These are phyloP conservation scores for Himalopsyche japonica DNA, from an alignment of 2,888 invertebrate genomes.

Conservation along the genomic window DNA sequence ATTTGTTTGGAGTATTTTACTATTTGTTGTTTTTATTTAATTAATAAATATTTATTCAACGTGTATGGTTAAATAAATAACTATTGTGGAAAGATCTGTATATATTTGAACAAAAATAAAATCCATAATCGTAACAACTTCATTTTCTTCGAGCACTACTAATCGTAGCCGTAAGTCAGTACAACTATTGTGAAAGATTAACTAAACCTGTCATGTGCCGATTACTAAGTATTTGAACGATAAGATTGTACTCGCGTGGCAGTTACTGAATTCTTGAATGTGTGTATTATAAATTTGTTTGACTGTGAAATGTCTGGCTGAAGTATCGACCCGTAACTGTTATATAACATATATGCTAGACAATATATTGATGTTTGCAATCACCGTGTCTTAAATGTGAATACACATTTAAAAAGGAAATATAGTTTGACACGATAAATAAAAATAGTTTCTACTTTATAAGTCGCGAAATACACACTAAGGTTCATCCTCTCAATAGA, in stretches of 20 bases:
- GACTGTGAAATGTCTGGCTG: neutral
- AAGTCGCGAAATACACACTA: neutral
- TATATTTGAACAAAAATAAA: too few relatives aligned
- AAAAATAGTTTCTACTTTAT: neutral
- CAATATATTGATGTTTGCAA: constrained; percentile 28
- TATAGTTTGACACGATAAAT: neutral
- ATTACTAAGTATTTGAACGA: neutral
- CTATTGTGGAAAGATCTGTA: too few relatives aligned
- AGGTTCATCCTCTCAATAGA: neutral
- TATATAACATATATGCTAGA: neutral
- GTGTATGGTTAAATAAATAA: too few relatives aligned
- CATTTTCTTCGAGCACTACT: too few relatives aligned
- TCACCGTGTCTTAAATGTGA: constrained; percentile 24
- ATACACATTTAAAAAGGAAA: neutral
- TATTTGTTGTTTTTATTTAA: too few relatives aligned
- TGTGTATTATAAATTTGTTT: neutral
- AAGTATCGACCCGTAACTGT: neutral
- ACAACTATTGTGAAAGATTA: neutral
- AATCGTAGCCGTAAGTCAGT: neutral
- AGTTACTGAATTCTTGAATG: neutral
- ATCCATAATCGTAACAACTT: too few relatives aligned
- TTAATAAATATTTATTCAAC: too few relatives aligned
- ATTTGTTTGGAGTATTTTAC: too few relatives aligned
- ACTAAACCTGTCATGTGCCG: neutral
- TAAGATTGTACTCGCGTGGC: neutral